These are phyloP conservation scores for Gadopsis marmoratus DNA, from an alignment of 2,797 vertebrate species.

Conservation along the genomic window DNA sequence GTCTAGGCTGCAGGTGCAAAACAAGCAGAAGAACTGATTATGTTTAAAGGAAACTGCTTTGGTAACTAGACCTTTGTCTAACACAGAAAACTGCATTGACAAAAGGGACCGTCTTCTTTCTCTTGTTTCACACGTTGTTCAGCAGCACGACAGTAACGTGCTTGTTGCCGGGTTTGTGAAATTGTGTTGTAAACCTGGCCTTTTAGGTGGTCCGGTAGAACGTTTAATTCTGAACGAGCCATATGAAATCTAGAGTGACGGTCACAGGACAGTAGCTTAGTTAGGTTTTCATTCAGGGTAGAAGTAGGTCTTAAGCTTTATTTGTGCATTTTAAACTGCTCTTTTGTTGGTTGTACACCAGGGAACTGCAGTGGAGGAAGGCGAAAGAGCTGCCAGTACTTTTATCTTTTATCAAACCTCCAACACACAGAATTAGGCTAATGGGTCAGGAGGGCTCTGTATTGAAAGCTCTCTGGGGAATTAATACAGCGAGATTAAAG, in stretches of 20 bases:
- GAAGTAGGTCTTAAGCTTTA: not conserved
- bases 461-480: constrained; percentile 11
- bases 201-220: not conserved
- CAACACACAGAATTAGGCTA: constrained; percentile 19
- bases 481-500: not conserved
- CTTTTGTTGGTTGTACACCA: constrained; percentile 1
- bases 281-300: not conserved
- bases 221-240: not conserved
- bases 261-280: not conserved
- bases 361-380: not conserved
- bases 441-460: not conserved
- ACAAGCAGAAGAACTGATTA: not conserved
- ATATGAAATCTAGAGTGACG: not conserved
- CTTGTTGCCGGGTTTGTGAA: not conserved
- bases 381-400: not conserved
- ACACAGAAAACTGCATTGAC: not conserved
- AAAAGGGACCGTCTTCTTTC: not conserved
- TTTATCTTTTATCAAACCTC: constrained; percentile 15
- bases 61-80: not conserved
- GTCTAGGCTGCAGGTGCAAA: not conserved
- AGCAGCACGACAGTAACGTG: not conserved
- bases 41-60: not conserved
- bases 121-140: not conserved
- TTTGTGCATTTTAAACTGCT: not conserved
- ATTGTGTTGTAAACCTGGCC: not conserved